Base-by-base conservation (phyloP, 2,797 vertebrate genomes). In the Aselliscus stoliczkanus region DNA sequence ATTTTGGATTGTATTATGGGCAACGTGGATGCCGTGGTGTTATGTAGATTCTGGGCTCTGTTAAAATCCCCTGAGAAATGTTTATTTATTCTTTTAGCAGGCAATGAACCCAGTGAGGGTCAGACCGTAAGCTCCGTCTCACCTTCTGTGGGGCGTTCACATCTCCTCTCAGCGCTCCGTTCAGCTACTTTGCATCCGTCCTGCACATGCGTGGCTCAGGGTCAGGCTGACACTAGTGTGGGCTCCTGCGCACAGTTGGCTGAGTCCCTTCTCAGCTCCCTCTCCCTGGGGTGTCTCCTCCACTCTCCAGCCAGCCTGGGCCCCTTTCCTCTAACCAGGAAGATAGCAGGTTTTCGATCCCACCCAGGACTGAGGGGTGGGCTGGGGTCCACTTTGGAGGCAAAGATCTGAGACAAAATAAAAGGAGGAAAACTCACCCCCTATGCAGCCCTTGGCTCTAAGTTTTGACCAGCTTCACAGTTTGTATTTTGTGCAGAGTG, bases 111-210 rank as follows among this genome's bases (percentile, higher is more conserved):
- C 7, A 1, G 4, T 21, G 60, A 47, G n/a, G 23, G 9, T 47
- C 17, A 44, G 60, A 47, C 17, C 0, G 1, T 15, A 23, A 7
- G 73, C 39, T 50, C 42, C 1, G 3, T 39, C 52, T 69, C 0
- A 0, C 14, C 39, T 67, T 47, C 27, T 2, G 10, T 3, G 17
- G 50, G 8, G 6, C 4, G 27, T 17, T 60, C 42, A 14, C 21
- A 5, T 20, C 15, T 65, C 37, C 8, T 17, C 14, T 58, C 20
- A 3, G 54, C 0, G 2, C 34, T 64, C 47, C 8, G 37, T 11
- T 47, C 31, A 0, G 18, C 14, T 31, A 25, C 25, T n/a, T 17
- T n/a, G 62, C 42, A 79, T 44, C 65, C 47, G 13, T 29, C 60
- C 69, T 14, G 12, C 23, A 52, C 34, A 0, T 17, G 54, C 79